Evolutionary conservation across 2,113 vertebrate genomes (phyloP).

Genomic region (Campylomormyrus numenius): DNA sequence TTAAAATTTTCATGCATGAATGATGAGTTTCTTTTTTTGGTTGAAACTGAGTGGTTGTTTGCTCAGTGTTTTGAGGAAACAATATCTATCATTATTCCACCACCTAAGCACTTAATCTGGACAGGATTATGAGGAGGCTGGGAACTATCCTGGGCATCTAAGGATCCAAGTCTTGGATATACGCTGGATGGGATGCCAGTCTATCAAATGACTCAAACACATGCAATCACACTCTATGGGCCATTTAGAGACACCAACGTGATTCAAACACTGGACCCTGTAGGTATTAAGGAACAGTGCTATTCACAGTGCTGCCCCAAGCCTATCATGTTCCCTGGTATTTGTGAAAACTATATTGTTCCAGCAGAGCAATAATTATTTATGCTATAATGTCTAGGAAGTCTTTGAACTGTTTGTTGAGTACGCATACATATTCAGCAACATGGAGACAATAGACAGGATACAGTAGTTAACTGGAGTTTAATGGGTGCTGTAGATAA

Average conservation of each 20-base stretch:
- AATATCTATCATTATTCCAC: not conserved
- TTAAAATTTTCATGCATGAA: not conserved
- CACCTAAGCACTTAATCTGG: not conserved
- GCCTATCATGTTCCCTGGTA: not conserved
- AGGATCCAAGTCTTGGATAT: not conserved
- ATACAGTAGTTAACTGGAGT: not conserved
- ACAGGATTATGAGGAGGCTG: not conserved
- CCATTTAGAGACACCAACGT: not conserved
- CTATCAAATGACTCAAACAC: not conserved
- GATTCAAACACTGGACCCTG: not conserved
- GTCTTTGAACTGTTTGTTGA: not conserved
- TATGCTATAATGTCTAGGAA: not conserved
- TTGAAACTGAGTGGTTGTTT: not conserved
- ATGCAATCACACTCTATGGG: not conserved
- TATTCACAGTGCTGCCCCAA: not conserved
- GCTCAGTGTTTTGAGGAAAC: not conserved
- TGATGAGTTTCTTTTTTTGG: not conserved
- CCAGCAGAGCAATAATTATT: not conserved
- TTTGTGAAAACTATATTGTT: not conserved
- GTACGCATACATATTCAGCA: not conserved
- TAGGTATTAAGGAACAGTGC: not conserved
- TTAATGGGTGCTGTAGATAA: not conserved
- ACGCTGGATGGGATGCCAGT: not conserved
- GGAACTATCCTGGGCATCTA: not conserved
- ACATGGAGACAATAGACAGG: not conserved